These are phyloP conservation scores for Strigamia crassipes DNA, from an alignment of 2,888 invertebrate species.

Conservation along the genomic window DNA sequence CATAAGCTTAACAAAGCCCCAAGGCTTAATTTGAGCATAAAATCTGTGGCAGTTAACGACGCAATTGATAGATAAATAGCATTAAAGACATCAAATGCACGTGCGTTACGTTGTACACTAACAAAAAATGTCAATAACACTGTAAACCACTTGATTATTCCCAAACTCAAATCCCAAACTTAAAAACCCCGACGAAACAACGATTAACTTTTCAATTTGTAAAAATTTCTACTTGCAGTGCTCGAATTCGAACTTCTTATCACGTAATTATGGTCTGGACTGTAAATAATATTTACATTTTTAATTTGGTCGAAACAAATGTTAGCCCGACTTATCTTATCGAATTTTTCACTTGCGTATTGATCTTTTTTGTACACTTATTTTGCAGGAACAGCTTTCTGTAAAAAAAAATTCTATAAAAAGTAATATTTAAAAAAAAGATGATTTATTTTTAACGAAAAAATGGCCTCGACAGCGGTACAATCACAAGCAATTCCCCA, in stretches of 20 bases:
- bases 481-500: conserved; percentile 23
- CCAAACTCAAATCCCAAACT: neutral
- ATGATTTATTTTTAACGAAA: conserved; percentile 22
- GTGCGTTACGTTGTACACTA: neutral
- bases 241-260: neutral
- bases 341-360: neutral
- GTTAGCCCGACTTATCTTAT: neutral
- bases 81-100: conserved; percentile 33
- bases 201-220: neutral
- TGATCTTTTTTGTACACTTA: neutral
- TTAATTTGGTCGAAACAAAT: neutral
- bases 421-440: neutral
- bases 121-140: neutral
- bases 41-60: neutral
- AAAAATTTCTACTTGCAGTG: neutral
- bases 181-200: neutral
- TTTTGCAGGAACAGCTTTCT: neutral
- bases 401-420: neutral
- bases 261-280: neutral
- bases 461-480: conserved; percentile 28
- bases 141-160: neutral
- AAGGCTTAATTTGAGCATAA: neutral
- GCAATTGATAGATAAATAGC: neutral
- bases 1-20: neutral
- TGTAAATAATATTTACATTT: neutral